Evolutionary conservation across 2,113 vertebrate species (phyloP).

Genomic region (Zosterops lateralis): DNA sequence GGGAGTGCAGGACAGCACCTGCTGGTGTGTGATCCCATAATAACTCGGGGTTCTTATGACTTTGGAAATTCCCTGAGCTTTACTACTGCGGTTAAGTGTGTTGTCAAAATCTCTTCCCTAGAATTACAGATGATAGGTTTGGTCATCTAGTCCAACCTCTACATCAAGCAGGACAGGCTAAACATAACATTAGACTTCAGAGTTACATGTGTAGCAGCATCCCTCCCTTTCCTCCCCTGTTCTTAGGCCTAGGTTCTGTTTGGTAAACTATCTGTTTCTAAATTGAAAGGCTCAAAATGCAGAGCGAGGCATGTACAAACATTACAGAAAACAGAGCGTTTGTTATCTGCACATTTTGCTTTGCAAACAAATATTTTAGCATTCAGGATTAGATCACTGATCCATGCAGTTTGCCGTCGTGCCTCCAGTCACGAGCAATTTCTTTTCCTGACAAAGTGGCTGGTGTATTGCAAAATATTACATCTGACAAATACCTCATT

Average conservation of each 20-base stretch:
- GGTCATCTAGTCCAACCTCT: conserved; percentile 48
- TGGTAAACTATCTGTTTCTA: conserved; percentile 40
- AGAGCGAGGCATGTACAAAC: neutral
- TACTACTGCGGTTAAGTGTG: conserved; percentile 23
- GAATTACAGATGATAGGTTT: conserved; percentile 63
- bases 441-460: neutral
- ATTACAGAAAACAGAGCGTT: neutral
- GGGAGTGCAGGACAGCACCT: neutral
- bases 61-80: neutral
- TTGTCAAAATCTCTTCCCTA: conserved; percentile 45
- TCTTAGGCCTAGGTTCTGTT: neutral
- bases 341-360: neutral
- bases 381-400: neutral
- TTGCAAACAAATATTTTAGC: neutral
- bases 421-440: neutral
- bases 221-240: conserved; percentile 12
- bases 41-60: neutral
- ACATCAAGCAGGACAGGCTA: conserved; percentile 43
- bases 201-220: conserved; percentile 50
- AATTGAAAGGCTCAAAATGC: conserved; percentile 1
- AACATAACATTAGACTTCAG: conserved; percentile 53
- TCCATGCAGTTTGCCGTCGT: neutral
- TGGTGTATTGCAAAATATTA: conserved; percentile 1
- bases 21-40: neutral
- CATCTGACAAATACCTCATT: conserved; percentile 15